Percentiles rank a stretch among this genome's conserved stretches.
phyloP scores from a whole-genome alignment of 1,140 invertebrate species.

The Idris sp. region DNA sequence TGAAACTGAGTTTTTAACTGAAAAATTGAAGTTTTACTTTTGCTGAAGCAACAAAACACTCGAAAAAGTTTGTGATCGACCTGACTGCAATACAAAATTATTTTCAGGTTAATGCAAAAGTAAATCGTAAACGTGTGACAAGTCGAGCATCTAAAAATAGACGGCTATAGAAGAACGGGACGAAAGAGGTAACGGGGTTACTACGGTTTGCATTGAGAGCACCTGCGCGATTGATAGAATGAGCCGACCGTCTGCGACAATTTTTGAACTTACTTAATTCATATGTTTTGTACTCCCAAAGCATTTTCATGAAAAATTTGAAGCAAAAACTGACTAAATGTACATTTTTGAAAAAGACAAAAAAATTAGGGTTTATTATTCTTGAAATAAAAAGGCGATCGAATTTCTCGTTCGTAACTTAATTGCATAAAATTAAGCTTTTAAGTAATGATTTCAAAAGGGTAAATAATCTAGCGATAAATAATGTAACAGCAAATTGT shows the following conservation, averaged over 20 bases:
- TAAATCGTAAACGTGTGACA: slow-evolving; percentile 58
- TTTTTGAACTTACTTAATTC: slow-evolving; percentile 41
- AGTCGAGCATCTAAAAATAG: slow-evolving; percentile 73
- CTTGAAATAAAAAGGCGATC: too few relatives aligned
- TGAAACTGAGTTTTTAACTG: too few relatives aligned
- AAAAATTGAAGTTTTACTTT: too few relatives aligned
- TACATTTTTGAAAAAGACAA: too few relatives aligned
- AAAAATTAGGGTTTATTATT: too few relatives aligned
- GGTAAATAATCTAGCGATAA: slow-evolving; percentile 12
- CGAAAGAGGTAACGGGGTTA: slow-evolving; percentile 67
- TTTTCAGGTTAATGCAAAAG: slow-evolving; percentile 58
- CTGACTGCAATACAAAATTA: slow-evolving; percentile 30
- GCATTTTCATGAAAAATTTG: too few relatives aligned
- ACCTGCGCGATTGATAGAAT: slow-evolving; percentile 46
- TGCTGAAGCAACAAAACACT: background rate
- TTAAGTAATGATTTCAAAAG: slow-evolving; percentile 6
- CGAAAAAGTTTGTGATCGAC: slow-evolving; percentile 28
- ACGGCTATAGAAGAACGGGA: slow-evolving; percentile 68
- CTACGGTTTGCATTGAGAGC: slow-evolving; percentile 55
- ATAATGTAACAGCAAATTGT: slow-evolving; percentile 4
- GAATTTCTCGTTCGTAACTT: too few relatives aligned
- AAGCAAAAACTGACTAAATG: too few relatives aligned
- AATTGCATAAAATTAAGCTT: too few relatives aligned
- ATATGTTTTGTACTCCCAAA: background rate
- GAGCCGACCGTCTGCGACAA: slow-evolving; percentile 6